These are phyloP conservation scores for Phrixothrix hirtus DNA, from an alignment of 2,888 invertebrate genomes.

Conservation along the genomic window DNA sequence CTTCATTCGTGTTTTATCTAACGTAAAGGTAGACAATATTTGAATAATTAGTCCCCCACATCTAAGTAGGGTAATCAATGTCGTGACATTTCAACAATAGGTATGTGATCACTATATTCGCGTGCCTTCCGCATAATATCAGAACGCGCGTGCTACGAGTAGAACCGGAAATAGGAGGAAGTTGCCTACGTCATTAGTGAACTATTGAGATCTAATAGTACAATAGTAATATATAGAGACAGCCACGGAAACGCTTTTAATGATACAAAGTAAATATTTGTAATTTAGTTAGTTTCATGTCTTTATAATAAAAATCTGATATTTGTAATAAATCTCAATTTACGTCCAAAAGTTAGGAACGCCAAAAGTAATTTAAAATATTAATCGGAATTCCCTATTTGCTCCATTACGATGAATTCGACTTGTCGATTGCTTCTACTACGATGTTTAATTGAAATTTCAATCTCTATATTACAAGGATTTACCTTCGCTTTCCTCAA, in stretches of 20 bases:
- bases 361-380: too few species aligned
- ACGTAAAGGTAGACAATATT: slow-evolving; percentile 31
- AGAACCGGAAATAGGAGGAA: slow-evolving; percentile 20
- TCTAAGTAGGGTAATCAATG: slow-evolving; percentile 34
- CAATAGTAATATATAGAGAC: neutral
- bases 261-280: neutral
- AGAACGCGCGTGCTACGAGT: slow-evolving; percentile 13
- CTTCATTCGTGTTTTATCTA: slow-evolving; percentile 34
- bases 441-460: too few species aligned
- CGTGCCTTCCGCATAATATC: slow-evolving; percentile 28
- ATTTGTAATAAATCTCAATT: too few species aligned
- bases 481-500: too few species aligned
- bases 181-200: slow-evolving; percentile 36
- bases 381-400: too few species aligned
- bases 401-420: too few species aligned
- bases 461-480: too few species aligned
- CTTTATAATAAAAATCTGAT: too few species aligned
- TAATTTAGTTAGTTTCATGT: too few species aligned
- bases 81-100: slow-evolving; percentile 37
- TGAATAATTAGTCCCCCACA: slow-evolving; percentile 32
- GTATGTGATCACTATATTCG: slow-evolving; percentile 36
- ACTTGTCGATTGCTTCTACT: too few species aligned
- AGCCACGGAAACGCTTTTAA: neutral
- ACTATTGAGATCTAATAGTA: slow-evolving; percentile 34
- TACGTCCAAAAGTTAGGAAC: too few species aligned